Conservation (phyloP, 1,140 invertebrate genomes). For the Trissolcus basalis region DNA sequence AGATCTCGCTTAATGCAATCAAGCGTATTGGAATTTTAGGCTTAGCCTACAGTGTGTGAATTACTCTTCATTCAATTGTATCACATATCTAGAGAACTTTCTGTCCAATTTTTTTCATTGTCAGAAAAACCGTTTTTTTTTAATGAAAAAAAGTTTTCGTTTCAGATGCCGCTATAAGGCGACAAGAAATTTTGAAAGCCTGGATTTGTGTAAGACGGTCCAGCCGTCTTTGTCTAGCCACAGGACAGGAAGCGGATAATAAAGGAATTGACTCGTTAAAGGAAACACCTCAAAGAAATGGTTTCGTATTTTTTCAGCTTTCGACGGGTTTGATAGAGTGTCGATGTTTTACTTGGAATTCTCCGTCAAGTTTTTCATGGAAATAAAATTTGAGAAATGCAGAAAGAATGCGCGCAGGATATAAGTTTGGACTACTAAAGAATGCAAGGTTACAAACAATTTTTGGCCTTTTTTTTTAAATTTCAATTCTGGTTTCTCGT, state of each 20-base stretch:
- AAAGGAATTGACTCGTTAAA: constrained; percentile 34
- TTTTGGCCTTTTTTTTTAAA: neutral
- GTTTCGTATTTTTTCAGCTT: constrained; percentile 19
- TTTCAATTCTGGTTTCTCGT: neutral
- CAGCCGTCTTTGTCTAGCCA: constrained; percentile 3
- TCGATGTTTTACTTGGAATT: constrained; percentile 13
- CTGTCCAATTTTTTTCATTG: too few species aligned
- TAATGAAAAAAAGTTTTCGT: too few species aligned
- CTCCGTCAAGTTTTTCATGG: constrained; percentile 6
- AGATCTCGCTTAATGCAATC: too few species aligned
- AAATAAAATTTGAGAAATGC: constrained; percentile 11
- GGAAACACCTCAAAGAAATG: constrained; percentile 22
- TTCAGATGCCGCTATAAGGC: neutral
- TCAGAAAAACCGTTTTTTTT: too few species aligned
- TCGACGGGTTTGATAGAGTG: constrained; percentile 3
- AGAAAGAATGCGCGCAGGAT: constrained; percentile 4
- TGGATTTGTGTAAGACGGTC: neutral
- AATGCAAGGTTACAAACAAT: neutral
- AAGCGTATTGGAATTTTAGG: too few species aligned
- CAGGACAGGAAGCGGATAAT: constrained; percentile 36
- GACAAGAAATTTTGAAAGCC: constrained; percentile 6
- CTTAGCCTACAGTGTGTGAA: neutral
- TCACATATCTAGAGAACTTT: too few species aligned
- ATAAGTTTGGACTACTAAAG: constrained; percentile 3
- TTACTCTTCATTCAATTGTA: too few species aligned